phyloP scores from a whole-genome alignment of 2,888 invertebrate species.

The Didymodactylos carnosus region DNA sequence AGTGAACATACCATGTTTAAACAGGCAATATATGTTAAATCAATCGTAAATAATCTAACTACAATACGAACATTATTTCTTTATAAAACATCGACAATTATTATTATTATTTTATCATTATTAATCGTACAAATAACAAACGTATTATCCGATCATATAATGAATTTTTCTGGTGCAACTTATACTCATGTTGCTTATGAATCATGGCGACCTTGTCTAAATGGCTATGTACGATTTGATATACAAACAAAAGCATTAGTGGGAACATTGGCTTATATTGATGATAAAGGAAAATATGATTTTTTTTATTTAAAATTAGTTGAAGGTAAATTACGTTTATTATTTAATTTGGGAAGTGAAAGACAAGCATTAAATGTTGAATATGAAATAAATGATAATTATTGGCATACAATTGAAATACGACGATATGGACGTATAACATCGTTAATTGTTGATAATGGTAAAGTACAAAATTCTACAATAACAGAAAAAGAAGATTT shows the following conservation, averaged over 20 bases:
- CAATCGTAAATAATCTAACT: too few species aligned
- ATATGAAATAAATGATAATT: neutral
- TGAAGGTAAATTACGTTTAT: neutral
- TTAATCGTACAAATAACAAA: too few species aligned
- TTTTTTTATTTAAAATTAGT: neutral
- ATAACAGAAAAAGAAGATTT: neutral
- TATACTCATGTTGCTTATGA: neutral
- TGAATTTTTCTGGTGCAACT: neutral
- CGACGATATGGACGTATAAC: neutral
- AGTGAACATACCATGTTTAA: too few species aligned
- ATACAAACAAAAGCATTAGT: neutral
- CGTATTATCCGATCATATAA: too few species aligned
- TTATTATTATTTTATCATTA: too few species aligned
- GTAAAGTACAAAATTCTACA: neutral
- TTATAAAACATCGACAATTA: too few species aligned
- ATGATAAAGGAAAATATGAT: neutral
- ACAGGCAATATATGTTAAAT: too few species aligned
- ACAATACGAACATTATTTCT: too few species aligned
- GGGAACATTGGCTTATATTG: neutral
- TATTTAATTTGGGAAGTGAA: neutral
- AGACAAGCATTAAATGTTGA: neutral
- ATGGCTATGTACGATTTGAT: neutral
- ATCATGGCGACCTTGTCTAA: neutral
- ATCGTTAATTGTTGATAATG: neutral
- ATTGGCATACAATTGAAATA: neutral